Base-by-base conservation (phyloP, 2,113 vertebrate species). In the Nipponia nippon region DNA sequence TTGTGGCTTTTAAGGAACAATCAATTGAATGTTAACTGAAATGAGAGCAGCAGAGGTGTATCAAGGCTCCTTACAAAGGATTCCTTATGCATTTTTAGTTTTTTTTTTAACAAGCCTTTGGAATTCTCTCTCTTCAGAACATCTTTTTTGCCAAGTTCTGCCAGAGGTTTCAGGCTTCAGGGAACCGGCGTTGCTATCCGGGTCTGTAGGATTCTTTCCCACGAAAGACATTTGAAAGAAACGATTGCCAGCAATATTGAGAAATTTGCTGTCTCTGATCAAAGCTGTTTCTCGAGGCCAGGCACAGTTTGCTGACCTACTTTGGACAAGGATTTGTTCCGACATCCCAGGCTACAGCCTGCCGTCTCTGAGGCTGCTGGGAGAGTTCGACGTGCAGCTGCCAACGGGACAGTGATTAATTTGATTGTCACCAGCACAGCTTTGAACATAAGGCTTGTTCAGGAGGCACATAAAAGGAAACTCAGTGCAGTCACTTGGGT, bases 401-500 rank as follows among this genome's bases (percentile, higher is more conserved):
- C 86, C 2, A 16, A 87, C 0, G 19, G 56, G 81, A 67, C 32
- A 27, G 52, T 82, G 73, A 94, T 94, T 87, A 95, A 95, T 96
- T 79, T 76, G 93, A 90, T 85, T 90, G 96, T 94, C 92, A 92
- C 53, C 84, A 90, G 78, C 82, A 85, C 15, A 6, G 70, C 70
- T 77, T 84, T 76, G 83, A 81, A 40, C 44, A 25, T 29, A 58
- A 82, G 73, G 40, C 79, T 61, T 69, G 34, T 29, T 59, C 75
- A 73, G 75, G 62, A 95, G 85, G 83, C 67, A 96, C 87, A 88
- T 83, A 93, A 93, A 93, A 94, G 93, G 93, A 44, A 95, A 89
- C 36, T 42, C 44, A 14, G 23, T 8, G 40, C 61, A 72, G 52
- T 80, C 81, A 38, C 58, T 94, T 47, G 53, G 16, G 25, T 42